Evolutionary conservation across 2,113 vertebrate genomes (phyloP), one percentile per base, ranked within the genome.

Genomic region (Actenoides lindsayi): DNA sequence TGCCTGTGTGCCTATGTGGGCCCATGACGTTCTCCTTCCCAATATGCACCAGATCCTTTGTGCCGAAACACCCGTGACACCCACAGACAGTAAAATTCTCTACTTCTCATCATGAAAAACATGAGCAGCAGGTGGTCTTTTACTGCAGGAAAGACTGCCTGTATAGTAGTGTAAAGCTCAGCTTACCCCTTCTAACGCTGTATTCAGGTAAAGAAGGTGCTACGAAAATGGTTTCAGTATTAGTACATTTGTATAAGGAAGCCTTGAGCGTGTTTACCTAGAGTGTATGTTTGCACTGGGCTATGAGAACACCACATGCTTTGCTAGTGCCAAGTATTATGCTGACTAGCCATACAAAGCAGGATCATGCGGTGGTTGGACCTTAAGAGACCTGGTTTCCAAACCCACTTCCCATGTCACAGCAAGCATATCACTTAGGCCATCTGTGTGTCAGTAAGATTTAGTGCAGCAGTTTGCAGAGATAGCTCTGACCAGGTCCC

Each of bases 401-500:
- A 94, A 90, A 62, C 15, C 24, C 31, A 20, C 12, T 85, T 83
- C 21, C 60, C 8, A 3, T 11, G 1, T 20, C 77, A 71, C 42
- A 88, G 73, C 15, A 30, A 75, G 42, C 28, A 65, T 60, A 39
- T 41, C 1, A 4, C 77, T 93, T 33, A 50, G 25, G 56, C 41
- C 0, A 0, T 39, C 42, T 0, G 0, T 7, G 5, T 41, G 62
- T 71, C 83, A 68, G 91, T 74, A 84, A 56, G 39, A 73, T 56
- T 76, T 30, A 69, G 69, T 13, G 33, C n/a, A 78, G 77, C 18
- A n/a, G 53, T 37, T 87, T 41, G 64, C 69, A 69, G 74, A 44
- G 48, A 7, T 5, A 53, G 48, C 51, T 78, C 76, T 87, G 80
- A 41, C 15, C 42, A 12, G 30, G 51, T 68, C 20, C 53, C 14